Evolutionary conservation across 2,113 vertebrate species (phyloP), one percentile per base, ranked within the genome.

Genomic region (Tichodroma muraria): DNA sequence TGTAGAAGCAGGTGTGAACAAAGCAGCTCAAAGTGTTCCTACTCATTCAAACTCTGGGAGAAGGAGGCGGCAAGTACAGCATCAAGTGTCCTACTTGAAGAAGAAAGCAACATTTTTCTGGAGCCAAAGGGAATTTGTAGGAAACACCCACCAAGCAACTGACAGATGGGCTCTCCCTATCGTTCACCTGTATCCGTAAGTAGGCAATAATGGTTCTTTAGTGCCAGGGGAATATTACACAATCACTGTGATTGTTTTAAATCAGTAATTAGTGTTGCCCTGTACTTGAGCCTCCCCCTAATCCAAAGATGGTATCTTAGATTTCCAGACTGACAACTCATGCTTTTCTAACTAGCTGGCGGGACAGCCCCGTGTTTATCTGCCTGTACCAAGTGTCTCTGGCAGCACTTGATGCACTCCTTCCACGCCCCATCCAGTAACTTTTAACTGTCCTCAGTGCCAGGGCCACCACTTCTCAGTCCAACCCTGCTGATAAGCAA

Each of bases 291-390:
- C 31, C 24, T 94, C 23, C 57, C 27, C 44, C 31, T 35, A 81
- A 92, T 78, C n/a, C 63, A 73, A 79, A 85, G 37, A 92, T 76
- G 33, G 38, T 47, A 85, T 49, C 88, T 95, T 27, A 82, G 63
- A 94, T 59, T 80, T 73, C 89, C 89, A 93, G 89, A 81, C 52
- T 82, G 70, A 89, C 70, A 82, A 65, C 71, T 85, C 81, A 69
- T 42, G 53, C 64, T 72, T 54, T 65, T 37, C 42, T 78, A 54
- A 88, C 38, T 10, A 92, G 52, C 22, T 38, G 86, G 22, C 1
- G 2, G 28, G 80, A 77, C 53, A 53, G 53, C 53, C 56, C 52
- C 2, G 1, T 10, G 28, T 54, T 89, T 92, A 80, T 73, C 84
- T 85, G 42, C 14, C 13, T 7, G 33, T 15, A 42, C 49, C 59